These are phyloP conservation scores for Andrena trimmerana DNA, from an alignment of 2,888 invertebrate genomes.

Conservation along the genomic window DNA sequence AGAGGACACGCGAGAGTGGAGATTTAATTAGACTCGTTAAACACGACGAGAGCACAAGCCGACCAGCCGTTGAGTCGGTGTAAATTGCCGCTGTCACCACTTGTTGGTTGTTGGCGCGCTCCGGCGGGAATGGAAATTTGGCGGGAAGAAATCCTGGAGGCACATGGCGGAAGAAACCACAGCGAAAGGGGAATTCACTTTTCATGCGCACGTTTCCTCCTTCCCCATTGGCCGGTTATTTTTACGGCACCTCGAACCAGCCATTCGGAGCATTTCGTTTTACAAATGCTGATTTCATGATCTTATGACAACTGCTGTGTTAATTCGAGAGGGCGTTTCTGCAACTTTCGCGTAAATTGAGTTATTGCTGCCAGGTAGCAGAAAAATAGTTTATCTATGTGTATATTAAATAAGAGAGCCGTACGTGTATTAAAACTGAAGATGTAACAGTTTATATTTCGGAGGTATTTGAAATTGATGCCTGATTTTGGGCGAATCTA, in stretches of 20 bases:
- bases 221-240: slow-evolving; percentile 22
- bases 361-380: too few relatives aligned
- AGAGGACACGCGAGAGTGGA: neutral
- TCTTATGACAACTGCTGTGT: too few relatives aligned
- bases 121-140: slow-evolving; percentile 47
- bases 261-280: neutral
- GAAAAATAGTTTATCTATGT: too few relatives aligned
- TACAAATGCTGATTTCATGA: too few relatives aligned
- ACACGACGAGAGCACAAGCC: slow-evolving; percentile 1
- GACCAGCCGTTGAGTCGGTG: neutral
- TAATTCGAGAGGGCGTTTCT: too few relatives aligned
- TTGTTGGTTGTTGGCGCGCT: slow-evolving; percentile 63
- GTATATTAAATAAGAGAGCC: too few relatives aligned
- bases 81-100: slow-evolving; percentile 50
- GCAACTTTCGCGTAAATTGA: too few relatives aligned
- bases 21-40: neutral
- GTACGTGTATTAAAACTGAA: too few relatives aligned
- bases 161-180: slow-evolving; percentile 21
- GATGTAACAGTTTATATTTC: too few relatives aligned
- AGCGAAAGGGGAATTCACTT: slow-evolving; percentile 2
- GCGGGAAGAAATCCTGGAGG: slow-evolving; percentile 52
- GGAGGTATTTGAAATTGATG: too few relatives aligned
- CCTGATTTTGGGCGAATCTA: too few relatives aligned
- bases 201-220: neutral
- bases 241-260: neutral